These are phyloP conservation scores for Cybosia mesomella DNA, from an alignment of 2,888 invertebrate species.

Conservation along the genomic window DNA sequence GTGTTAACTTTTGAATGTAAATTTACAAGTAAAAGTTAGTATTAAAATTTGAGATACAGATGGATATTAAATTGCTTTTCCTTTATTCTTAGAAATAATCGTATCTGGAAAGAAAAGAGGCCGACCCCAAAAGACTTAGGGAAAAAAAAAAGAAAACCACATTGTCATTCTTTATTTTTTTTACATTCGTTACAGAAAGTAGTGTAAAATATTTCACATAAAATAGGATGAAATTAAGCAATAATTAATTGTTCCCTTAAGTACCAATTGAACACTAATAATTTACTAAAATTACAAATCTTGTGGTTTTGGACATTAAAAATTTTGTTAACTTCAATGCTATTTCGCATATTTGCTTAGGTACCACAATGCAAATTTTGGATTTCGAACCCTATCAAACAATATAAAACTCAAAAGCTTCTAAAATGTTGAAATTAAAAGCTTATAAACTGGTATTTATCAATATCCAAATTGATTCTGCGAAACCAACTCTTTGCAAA, in stretches of 20 bases:
- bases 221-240: conserved; percentile 23
- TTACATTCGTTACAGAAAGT: conserved; percentile 27
- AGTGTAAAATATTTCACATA: conserved; percentile 30
- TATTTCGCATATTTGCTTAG: neutral
- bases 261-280: conserved; percentile 62
- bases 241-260: conserved; percentile 52
- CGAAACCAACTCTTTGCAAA: neutral
- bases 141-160: neutral
- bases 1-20: too few relatives aligned
- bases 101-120: too few relatives aligned
- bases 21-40: too few relatives aligned
- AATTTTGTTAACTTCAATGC: neutral
- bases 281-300: conserved; percentile 35
- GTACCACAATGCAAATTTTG: neutral
- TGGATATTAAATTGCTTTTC: too few relatives aligned
- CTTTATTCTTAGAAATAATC: too few relatives aligned
- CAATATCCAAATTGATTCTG: neutral
- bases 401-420: neutral
- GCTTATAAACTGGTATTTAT: neutral
- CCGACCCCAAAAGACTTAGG: too few relatives aligned
- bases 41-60: too few relatives aligned
- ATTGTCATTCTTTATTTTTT: neutral
- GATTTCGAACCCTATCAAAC: neutral
- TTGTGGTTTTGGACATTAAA: conserved; percentile 20
- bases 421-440: neutral